A percentile compares a stretch with the other conserved stretches of the same genome.
Conservation (phyloP, 2,888 invertebrate genomes). For the Acanthosoma haemorrhoidale region DNA sequence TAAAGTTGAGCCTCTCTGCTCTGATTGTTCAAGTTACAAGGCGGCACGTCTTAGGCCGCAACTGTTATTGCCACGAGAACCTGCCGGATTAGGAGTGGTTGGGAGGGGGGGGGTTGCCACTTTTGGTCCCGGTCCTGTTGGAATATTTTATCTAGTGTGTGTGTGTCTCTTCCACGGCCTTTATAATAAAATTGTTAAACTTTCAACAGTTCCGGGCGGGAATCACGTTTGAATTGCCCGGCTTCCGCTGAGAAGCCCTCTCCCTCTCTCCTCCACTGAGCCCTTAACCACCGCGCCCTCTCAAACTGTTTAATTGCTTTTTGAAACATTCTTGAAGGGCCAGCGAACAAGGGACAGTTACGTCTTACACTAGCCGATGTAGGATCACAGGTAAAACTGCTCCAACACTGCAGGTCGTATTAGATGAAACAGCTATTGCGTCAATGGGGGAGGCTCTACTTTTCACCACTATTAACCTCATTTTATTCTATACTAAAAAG, state of each 20-base stretch:
- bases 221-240: slow-evolving; percentile 6
- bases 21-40: slow-evolving; percentile 18
- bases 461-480: too few relatives aligned
- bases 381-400: too few relatives aligned
- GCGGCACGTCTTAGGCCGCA: background rate
- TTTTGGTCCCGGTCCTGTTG: background rate
- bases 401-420: too few relatives aligned
- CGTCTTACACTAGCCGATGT: too few relatives aligned
- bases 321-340: slow-evolving; percentile 3
- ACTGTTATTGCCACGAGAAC: slow-evolving; percentile 14
- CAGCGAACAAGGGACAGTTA: too few relatives aligned
- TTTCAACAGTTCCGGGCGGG: slow-evolving; percentile 8
- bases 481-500: too few relatives aligned
- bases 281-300: background rate
- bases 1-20: background rate
- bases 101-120: too few relatives aligned
- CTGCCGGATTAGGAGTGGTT: background rate
- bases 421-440: too few relatives aligned
- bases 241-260: too few relatives aligned
- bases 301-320: background rate
- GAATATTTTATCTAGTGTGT: slow-evolving; percentile 14
- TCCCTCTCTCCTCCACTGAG: too few relatives aligned
- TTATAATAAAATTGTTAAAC: slow-evolving; percentile 12
- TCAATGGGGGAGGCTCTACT: too few relatives aligned
- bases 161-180: background rate